phyloP scores from a whole-genome alignment of 53 echinoderm and acorn worm genomes.

The Zoroaster sp. region DNA sequence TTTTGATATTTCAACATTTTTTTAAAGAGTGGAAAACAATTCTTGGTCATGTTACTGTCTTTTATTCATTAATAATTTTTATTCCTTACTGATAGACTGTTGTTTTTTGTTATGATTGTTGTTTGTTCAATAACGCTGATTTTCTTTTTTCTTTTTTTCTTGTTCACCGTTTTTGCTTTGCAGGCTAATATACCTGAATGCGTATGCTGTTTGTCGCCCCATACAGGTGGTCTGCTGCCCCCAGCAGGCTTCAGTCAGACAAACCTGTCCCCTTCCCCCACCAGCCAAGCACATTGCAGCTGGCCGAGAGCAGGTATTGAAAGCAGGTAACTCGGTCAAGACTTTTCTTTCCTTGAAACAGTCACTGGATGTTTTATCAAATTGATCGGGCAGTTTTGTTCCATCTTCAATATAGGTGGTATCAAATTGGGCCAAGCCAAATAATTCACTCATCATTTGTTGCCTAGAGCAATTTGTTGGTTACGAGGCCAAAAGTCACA shows the following conservation, averaged over 20 bases:
- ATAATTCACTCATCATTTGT: too few relatives aligned
- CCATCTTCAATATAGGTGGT: too few relatives aligned
- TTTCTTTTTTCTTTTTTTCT: not conserved
- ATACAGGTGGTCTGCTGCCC: not conserved
- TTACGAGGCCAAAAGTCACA: too few relatives aligned
- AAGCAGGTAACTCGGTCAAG: slow-evolving; percentile 6
- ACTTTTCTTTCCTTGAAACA: too few relatives aligned
- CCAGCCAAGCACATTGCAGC: not conserved
- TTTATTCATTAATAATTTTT: too few relatives aligned
- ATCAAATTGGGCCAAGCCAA: too few relatives aligned
- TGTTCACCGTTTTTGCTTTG: not conserved
- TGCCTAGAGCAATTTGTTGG: too few relatives aligned
- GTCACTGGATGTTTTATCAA: too few relatives aligned
- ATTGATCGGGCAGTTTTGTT: too few relatives aligned
- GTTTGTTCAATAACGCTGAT: not conserved
- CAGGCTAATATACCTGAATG: slow-evolving; percentile 14
- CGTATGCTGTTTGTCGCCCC: slow-evolving; percentile 14
- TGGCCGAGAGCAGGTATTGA: slow-evolving; percentile 8
- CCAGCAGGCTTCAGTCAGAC: not conserved
- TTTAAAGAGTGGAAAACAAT: too few relatives aligned
- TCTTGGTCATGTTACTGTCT: too few relatives aligned
- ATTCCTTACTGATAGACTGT: not conserved
- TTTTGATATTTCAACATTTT: too few relatives aligned
- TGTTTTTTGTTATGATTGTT: not conserved
- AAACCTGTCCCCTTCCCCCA: slow-evolving; percentile 5